Percentiles rank a stretch among this genome's conserved stretches.
phyloP scores from a whole-genome alignment of 2,113 vertebrate genomes.

The Eonycteris spelaea region DNA sequence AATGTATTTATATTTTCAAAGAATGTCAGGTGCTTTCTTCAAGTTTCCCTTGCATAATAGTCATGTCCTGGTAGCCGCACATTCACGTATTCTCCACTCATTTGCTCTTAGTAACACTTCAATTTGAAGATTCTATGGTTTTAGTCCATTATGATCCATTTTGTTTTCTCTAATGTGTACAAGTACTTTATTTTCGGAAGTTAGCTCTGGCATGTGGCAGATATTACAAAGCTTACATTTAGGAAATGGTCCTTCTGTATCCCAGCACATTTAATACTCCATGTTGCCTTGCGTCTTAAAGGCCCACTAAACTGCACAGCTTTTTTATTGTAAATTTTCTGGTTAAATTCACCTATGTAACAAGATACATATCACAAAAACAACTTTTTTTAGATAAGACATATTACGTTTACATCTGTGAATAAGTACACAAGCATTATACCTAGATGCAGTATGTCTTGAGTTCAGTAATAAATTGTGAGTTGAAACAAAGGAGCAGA shows the following conservation, averaged over 20 bases:
- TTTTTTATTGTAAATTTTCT: neutral
- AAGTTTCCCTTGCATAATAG: neutral
- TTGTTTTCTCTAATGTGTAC: neutral
- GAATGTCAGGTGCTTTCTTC: conserved; percentile 40
- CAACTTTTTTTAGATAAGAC: neutral
- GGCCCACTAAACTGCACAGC: neutral
- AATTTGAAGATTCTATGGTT: conserved; percentile 19
- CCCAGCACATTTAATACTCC: neutral
- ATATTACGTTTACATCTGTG: conserved; percentile 31
- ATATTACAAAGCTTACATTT: neutral
- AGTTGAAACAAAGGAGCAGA: conserved; percentile 49
- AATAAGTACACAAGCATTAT: neutral
- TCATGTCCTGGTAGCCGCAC: neutral
- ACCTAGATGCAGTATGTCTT: neutral
- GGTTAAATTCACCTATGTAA: neutral
- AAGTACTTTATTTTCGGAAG: neutral
- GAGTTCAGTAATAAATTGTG: conserved; percentile 12
- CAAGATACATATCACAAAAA: neutral
- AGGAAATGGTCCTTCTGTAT: neutral
- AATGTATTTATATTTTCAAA: conserved; percentile 45
- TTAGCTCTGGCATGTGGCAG: neutral
- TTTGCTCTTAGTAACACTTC: neutral
- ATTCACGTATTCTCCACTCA: conserved; percentile 40
- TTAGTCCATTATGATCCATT: conserved; percentile 19
- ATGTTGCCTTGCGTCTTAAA: neutral